Conservation (phyloP, 2,113 vertebrate species). For the Oreochromis niloticus region DNA sequence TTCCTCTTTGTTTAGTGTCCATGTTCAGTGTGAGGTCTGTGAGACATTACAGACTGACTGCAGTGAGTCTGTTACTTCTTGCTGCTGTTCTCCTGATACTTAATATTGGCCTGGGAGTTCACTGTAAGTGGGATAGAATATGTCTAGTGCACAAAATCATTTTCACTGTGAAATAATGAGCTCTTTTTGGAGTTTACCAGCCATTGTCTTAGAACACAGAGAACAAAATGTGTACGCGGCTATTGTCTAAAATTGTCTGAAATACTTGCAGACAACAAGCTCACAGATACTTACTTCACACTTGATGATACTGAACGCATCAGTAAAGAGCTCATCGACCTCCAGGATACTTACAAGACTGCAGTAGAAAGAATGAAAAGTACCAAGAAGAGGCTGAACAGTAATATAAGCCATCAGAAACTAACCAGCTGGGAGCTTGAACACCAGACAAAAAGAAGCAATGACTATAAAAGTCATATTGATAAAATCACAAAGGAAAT, state of each 20-base stretch:
- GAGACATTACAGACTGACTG: not conserved
- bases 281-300: not conserved
- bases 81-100: conserved; percentile 1
- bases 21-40: not conserved
- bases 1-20: too few relatives aligned
- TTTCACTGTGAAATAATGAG: too few relatives aligned
- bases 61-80: not conserved
- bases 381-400: not conserved
- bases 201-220: too few relatives aligned
- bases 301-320: not conserved
- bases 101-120: conserved; percentile 3
- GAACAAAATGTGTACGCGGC: too few relatives aligned
- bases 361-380: not conserved
- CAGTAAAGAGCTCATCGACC: not conserved
- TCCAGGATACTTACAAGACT: not conserved
- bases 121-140: conserved; percentile 7
- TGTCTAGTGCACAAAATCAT: too few relatives aligned
- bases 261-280: not conserved
- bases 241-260: too few relatives aligned
- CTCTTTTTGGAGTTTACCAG: too few relatives aligned
- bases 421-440: conserved; percentile 8
- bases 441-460: conserved; percentile 1
- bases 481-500: not conserved
- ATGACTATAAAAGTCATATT: not conserved
- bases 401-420: not conserved